Base-by-base conservation (phyloP, 2,113 vertebrate species). In the Leptodactylus fuscus region DNA sequence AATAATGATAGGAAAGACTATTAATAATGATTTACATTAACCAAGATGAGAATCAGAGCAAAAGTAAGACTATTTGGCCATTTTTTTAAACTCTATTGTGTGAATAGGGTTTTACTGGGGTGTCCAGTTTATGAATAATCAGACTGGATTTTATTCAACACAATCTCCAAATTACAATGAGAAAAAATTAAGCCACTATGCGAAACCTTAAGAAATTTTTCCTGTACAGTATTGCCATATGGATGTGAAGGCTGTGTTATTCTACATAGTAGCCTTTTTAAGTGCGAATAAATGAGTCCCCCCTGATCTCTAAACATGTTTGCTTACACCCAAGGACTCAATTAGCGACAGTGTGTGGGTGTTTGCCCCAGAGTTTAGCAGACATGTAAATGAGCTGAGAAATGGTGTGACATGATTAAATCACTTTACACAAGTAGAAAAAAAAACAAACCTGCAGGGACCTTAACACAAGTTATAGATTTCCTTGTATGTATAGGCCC, bases 341-440 rank as follows among this genome's bases (percentile, higher is more conserved):
- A 80, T 80, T 80, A 80, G 77, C 77, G 38, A 4, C 53, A 58
- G 55, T 27, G 36, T 62, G 76, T 41, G 76, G 51, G 4, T 80
- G 77, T 80, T 80, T 80, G 53, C 34, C 3, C 53, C 34, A 62
- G 77, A 62, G 53, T 60, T 80, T 62, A 80, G 77, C 77, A 80
- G 77, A 80, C 77, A 80, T 80, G 77, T 80, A 80, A 80, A 80
- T 62, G 77, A 62, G 77, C 53, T 24, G 62, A 80, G 77, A 18
- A 27, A 44, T 80, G 53, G 58, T 80, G 77, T 16, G 53, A 79
- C 51, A 58, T 60, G 76, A 80, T 58, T 80, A 80, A 80, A 80
- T 60, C 77, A 60, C 74, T 77, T 77, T 22, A 77, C 48, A 78
- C 29, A 51, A 20, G 49, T 34, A 53, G 32, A 22, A 36, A 73